Percentiles rank a stretch among this genome's conserved stretches.
Conservation (phyloP, 2,113 vertebrate species). For the Peucedramus taeniatus region DNA sequence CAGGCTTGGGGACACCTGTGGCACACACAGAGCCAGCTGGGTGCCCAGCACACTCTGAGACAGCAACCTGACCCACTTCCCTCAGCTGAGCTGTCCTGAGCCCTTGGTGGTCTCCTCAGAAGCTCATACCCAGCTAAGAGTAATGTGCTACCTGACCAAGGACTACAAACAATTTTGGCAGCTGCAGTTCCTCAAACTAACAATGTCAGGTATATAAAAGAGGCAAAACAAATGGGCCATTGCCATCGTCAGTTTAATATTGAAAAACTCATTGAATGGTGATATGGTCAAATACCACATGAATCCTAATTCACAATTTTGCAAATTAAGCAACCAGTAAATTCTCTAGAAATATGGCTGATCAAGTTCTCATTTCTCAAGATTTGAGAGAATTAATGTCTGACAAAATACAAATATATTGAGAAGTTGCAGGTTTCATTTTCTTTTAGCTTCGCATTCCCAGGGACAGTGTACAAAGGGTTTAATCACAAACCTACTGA, state of each 20-base stretch:
- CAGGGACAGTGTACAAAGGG: not conserved
- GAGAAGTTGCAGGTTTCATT: not conserved
- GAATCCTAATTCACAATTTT: not conserved
- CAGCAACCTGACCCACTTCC: not conserved
- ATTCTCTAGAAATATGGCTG: not conserved
- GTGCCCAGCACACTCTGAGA: not conserved
- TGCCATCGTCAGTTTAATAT: not conserved
- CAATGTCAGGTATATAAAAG: accelerated
- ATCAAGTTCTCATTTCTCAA: not conserved
- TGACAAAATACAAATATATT: not conserved
- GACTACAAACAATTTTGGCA: not conserved
- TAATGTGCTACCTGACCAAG: not conserved
- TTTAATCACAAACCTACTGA: not conserved
- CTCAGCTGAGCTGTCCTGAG: not conserved
- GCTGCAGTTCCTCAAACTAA: not conserved
- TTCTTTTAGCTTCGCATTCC: not conserved
- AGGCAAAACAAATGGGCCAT: not conserved
- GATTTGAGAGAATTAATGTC: not conserved
- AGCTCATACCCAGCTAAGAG: not conserved
- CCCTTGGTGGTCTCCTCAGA: not conserved
- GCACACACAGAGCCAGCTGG: not conserved
- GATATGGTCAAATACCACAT: not conserved
- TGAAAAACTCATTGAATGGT: not conserved
- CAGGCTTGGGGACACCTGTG: not conserved
- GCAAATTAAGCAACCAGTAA: not conserved